Evolutionary conservation across 2,797 vertebrate genomes (phyloP).

Genomic region (Denticeps clupeoides): DNA sequence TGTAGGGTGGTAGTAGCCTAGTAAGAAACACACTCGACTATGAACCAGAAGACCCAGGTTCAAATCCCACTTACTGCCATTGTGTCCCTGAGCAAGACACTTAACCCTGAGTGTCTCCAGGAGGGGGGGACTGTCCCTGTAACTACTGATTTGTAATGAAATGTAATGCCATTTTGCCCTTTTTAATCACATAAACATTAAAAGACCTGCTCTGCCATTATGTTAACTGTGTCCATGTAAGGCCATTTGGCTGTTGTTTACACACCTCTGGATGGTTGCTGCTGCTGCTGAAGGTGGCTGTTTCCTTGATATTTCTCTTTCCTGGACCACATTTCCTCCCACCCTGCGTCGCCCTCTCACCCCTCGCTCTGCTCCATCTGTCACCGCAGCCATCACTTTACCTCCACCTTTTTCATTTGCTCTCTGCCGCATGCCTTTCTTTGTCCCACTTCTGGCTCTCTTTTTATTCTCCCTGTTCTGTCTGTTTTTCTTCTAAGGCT

Average conservation of each 20-base stretch:
- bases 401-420: neutral
- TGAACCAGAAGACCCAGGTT: too few relatives aligned
- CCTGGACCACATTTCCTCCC: neutral
- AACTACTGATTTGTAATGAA: too few relatives aligned
- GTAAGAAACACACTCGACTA: too few relatives aligned
- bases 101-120: too few relatives aligned
- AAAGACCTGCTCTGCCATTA: too few relatives aligned
- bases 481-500: constrained; percentile 4
- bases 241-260: neutral
- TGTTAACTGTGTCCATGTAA: constrained; percentile 2
- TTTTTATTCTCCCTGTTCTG: neutral
- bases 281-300: neutral
- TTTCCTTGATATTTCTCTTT: neutral
- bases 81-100: too few relatives aligned
- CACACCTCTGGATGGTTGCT: neutral
- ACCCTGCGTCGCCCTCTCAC: neutral
- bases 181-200: too few relatives aligned
- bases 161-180: too few relatives aligned
- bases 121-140: too few relatives aligned
- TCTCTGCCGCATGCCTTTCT: neutral
- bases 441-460: neutral
- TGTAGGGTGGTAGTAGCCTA: too few relatives aligned
- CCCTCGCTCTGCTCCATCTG: neutral
- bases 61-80: too few relatives aligned
- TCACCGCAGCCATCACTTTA: neutral